Evolutionary conservation across 2,888 invertebrate genomes (phyloP), one percentile per base, ranked within the genome.

Genomic region (Rhopalosiphum nymphaeae): DNA sequence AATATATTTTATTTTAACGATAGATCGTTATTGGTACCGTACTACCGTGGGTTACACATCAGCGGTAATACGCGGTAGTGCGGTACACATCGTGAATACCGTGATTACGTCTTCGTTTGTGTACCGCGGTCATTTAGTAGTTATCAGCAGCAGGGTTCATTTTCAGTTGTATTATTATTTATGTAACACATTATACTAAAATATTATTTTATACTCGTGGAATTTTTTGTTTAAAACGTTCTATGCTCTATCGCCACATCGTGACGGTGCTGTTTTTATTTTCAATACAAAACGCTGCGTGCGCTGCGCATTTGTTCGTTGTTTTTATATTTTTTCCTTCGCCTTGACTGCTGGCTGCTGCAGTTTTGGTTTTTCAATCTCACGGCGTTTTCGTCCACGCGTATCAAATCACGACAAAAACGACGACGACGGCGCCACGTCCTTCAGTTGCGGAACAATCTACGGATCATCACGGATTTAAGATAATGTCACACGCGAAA

Each of bases 321-420:
- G 21, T 36, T n/a, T 29, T 46, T 11, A n/a, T 49, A 26, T 90
- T n/a, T 90, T 44, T 44, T 29, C 44, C 86, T 44, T 36, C 53
- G 36, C 93, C 93, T 93, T 93, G 93, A 85, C 93, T 57, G 46
- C 67, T 93, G 93, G 61, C 93, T 57, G 46, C 67, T 9, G 78
- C 21, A 78, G 36, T 36, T 21, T 78, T 44, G 29, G 56, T 93
- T 89, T 53, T 93, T 87, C 10, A 84, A 84, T 89, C 78, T 93
- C 89, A 29, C 36, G 84, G 46, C n/a, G 56, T 86, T 92, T 16
- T 42, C 9, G 61, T 67, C 49, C 61, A 56, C 91, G 87, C 87
- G 44, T 57, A 61, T 49, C 87, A 46, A 91, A 91, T 92, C 92
- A 49, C 87, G 42, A 42, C 46, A 26, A n/a, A 67, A 67, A 67